Conservation (phyloP, 1,140 invertebrate species). For the Muscidifurax raptorellus region DNA sequence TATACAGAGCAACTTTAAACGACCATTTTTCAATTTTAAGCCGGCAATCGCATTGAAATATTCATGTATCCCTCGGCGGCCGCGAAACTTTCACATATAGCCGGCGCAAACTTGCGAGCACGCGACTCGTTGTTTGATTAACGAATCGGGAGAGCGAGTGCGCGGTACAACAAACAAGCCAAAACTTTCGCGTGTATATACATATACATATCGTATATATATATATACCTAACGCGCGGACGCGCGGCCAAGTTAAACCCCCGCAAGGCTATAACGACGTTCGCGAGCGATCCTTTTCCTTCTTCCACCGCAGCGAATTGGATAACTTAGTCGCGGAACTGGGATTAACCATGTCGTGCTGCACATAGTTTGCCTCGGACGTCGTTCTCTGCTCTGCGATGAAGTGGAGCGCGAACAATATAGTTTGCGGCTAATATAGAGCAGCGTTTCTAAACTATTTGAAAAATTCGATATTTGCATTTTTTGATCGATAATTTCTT, state of each 20-base stretch:
- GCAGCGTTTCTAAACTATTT: too few species aligned
- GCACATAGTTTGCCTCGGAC: not conserved
- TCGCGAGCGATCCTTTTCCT: constrained; percentile 59
- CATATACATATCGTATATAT: not conserved
- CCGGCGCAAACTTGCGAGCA: constrained; percentile 22
- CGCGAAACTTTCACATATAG: constrained; percentile 41
- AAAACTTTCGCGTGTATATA: constrained; percentile 33
- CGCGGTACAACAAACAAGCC: constrained; percentile 53
- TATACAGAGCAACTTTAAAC: not conserved
- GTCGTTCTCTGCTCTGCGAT: not conserved
- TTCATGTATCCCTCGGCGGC: not conserved
- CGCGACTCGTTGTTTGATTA: constrained; percentile 41
- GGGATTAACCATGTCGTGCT: constrained; percentile 59
- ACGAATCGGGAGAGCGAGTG: constrained; percentile 22
- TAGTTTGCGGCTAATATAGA: too few species aligned
- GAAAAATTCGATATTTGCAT: too few species aligned
- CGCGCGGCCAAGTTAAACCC: constrained; percentile 57
- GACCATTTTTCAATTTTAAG: constrained; percentile 40
- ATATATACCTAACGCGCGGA: constrained; percentile 27
- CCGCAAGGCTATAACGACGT: constrained; percentile 56
- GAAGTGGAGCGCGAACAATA: too few species aligned
- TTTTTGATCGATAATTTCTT: too few species aligned
- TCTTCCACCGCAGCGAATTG: constrained; percentile 54
- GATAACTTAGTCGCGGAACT: constrained; percentile 60
- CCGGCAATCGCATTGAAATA: constrained; percentile 36